Evolutionary conservation across 2,797 vertebrate species (phyloP).

Genomic region (Poecile montanus): DNA sequence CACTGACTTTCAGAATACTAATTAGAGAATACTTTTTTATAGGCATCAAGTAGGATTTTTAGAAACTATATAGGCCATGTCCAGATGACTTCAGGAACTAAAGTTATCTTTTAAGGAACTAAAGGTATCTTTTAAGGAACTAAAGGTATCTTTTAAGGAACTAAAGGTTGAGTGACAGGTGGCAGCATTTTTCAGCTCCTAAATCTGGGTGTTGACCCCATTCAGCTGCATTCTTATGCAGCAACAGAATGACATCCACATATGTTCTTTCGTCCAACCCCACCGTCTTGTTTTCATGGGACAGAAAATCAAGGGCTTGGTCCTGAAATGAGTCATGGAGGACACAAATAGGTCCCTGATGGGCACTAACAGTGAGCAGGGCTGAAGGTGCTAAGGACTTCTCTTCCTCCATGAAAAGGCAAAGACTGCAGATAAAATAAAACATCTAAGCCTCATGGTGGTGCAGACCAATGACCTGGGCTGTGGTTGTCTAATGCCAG

Average conservation of each 20-base stretch:
- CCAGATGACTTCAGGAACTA: not conserved
- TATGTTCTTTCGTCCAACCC: not conserved
- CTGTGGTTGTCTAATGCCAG: not conserved
- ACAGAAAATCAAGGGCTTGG: not conserved
- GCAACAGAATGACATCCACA: not conserved
- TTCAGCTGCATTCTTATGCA: not conserved
- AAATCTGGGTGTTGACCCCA: not conserved
- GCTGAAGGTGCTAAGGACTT: not conserved
- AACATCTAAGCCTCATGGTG: not conserved
- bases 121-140: not conserved
- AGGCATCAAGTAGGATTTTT: not conserved
- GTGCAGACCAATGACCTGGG: not conserved
- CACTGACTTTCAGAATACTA: not conserved
- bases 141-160: not conserved
- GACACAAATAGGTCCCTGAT: not conserved
- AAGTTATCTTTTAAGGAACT: not conserved
- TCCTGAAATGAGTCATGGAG: not conserved
- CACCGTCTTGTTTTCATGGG: not conserved
- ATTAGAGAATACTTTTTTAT: conserved; percentile 16
- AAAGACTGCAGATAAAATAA: not conserved
- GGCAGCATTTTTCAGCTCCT: not conserved
- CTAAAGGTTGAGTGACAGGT: not conserved
- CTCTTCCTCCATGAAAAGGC: not conserved
- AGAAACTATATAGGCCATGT: not conserved
- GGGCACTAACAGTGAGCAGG: rapidly evolving